Evolutionary conservation across 2,888 invertebrate genomes (phyloP), one percentile per base, ranked within the genome.

Genomic region (Dascillus cervinus): DNA sequence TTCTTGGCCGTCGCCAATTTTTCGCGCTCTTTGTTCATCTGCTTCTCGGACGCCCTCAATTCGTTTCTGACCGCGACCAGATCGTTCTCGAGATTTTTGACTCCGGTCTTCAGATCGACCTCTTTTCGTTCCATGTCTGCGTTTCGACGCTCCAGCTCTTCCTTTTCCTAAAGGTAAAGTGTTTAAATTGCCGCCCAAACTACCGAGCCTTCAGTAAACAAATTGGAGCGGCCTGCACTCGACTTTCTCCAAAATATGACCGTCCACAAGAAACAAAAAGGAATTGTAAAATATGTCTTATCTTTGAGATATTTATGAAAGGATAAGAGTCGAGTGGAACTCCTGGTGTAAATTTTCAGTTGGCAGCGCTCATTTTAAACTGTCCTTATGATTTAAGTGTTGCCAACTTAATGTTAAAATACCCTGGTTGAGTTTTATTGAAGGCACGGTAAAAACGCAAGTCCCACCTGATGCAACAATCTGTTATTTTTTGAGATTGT

Each of bases 51-150:
- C 12, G 26, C 29, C 8, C 20, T 11, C 2, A 25, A 8, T 5
- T 38, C 30, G 10, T 13, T 21, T 10, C 25, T 15, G 13, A 10
- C 14, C 2, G 29, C 22, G 21, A 30, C 25, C 23, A 19, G 27
- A 9, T 38, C 38, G 11, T 38, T 38, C 21, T 12, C 21, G 8
- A 22, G 9, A 13, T 34, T 38, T 27, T 34, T 22, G 1, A 30
- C 4, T 3, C 28, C 20, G 3, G 26, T 4, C 5, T 26, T 22
- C 14, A 27, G 22, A 5, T 5, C 15, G 19, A 11, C 6, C 5
- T 8, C 12, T 25, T 13, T 32, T 9, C 24, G 6, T 3, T 20
- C 13, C 22, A 13, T 12, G 5, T 6, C n/a, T 4, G 22, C 14
- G 11, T 26, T 9, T 4, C 27, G 20, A n/a, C 20, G 19, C 17